phyloP scores from a whole-genome alignment of 2,797 vertebrate genomes.

The Sebastes minor region DNA sequence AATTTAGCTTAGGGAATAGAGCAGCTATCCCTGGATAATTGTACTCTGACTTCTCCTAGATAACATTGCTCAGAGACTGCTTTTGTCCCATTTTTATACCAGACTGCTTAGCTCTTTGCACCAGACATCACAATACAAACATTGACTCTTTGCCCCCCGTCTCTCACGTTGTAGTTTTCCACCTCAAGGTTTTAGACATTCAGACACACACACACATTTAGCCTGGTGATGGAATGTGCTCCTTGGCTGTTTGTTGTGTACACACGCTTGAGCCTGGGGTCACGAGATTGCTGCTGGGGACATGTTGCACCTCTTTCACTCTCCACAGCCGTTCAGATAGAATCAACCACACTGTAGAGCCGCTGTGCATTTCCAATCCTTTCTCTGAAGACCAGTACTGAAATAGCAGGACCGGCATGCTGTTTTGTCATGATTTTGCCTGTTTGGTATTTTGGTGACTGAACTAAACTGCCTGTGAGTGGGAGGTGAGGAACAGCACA shows the following conservation, averaged over 20 bases:
- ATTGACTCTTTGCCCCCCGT: slow-evolving; percentile 12
- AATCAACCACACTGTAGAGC: not conserved
- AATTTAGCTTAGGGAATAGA: slow-evolving; percentile 31
- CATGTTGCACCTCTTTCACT: slow-evolving; percentile 36
- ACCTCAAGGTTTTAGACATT: slow-evolving; percentile 33
- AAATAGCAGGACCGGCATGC: not conserved
- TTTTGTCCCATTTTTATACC: slow-evolving; percentile 35
- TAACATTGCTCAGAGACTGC: slow-evolving; percentile 11
- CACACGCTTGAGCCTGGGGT: slow-evolving; percentile 56
- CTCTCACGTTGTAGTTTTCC: slow-evolving; percentile 43
- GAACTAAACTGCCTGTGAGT: not conserved
- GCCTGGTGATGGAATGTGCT: slow-evolving; percentile 50
- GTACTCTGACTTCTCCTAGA: slow-evolving; percentile 35
- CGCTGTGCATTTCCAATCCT: not conserved
- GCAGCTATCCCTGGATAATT: slow-evolving; percentile 22
- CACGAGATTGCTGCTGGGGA: slow-evolving; percentile 46
- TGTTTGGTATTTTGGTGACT: not conserved
- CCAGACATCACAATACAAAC: slow-evolving; percentile 41
- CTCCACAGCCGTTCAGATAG: not conserved
- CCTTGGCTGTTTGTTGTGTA: slow-evolving; percentile 73
- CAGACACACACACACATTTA: slow-evolving; percentile 10
- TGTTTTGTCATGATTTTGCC: not conserved
- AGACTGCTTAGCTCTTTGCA: slow-evolving; percentile 12
- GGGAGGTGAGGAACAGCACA: slow-evolving; percentile 2
- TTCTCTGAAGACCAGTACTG: not conserved